Percentiles rank a stretch among this genome's conserved stretches.
These are phyloP conservation scores for Chelonoidis abingdonii DNA, from an alignment of 2,113 vertebrate species.

Conservation along the genomic window DNA sequence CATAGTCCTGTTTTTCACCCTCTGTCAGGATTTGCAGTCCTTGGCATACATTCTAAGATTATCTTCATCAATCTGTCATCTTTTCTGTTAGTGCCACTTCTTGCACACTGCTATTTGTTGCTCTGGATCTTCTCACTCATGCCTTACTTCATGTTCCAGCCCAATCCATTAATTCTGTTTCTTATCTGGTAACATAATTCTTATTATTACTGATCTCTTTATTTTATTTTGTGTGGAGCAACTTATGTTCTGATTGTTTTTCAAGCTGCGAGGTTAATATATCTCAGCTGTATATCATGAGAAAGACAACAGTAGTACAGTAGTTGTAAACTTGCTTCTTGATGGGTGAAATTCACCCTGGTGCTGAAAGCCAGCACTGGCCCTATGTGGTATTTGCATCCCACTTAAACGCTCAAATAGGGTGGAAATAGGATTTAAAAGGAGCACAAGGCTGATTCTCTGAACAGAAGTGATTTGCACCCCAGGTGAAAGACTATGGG, in stretches of 20 bases:
- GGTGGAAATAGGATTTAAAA: background rate
- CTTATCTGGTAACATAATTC: background rate
- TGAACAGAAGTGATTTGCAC: background rate
- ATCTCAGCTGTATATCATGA: background rate
- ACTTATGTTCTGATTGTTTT: background rate
- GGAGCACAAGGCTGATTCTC: too few relatives aligned
- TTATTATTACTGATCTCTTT: background rate
- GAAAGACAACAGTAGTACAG: background rate
- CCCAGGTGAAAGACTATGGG: background rate
- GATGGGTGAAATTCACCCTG: background rate
- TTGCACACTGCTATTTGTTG: background rate
- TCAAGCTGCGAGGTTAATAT: background rate
- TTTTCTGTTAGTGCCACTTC: background rate
- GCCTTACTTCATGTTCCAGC: background rate
- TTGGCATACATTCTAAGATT: slow-evolving; percentile 21
- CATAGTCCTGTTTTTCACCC: background rate
- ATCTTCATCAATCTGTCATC: slow-evolving; percentile 6
- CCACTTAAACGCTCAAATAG: background rate
- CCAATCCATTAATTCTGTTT: background rate
- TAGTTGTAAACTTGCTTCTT: background rate
- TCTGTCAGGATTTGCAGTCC: background rate
- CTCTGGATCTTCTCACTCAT: background rate
- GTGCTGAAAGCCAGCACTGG: background rate
- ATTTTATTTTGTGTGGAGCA: background rate
- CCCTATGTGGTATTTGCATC: background rate